These are phyloP conservation scores for Heliconius eleuchia DNA, from an alignment of 1,140 invertebrate species.

Conservation along the genomic window DNA sequence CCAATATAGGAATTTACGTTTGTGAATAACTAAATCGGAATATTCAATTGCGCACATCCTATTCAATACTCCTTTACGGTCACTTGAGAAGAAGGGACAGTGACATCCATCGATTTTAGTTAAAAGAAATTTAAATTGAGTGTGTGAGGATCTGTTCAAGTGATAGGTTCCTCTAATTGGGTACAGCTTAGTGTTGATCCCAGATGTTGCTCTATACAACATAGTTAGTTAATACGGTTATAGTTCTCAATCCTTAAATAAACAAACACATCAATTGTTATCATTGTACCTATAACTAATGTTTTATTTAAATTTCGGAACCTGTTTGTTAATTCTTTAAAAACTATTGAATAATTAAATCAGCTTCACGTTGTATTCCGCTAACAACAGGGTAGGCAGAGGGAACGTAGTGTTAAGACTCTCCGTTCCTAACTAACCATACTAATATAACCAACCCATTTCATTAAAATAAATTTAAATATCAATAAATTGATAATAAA, in stretches of 20 bases:
- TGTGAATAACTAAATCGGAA: neutral
- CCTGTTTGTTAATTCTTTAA: too few species aligned
- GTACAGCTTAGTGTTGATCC: neutral
- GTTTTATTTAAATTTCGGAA: too few species aligned
- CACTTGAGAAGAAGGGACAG: conserved; percentile 25
- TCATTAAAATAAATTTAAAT: too few species aligned
- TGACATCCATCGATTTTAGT: conserved; percentile 19
- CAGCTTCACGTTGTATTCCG: too few species aligned
- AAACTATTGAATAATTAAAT: too few species aligned
- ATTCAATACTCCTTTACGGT: conserved; percentile 27
- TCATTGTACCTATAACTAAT: too few species aligned
- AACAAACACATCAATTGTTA: neutral
- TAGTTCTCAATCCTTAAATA: neutral
- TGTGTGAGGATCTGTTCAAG: neutral
- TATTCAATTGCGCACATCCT: conserved; percentile 25
- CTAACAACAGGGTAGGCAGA: too few species aligned
- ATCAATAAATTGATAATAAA: too few species aligned
- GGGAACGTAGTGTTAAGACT: too few species aligned
- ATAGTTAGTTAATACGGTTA: neutral
- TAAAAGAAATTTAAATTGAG: conserved; percentile 15
- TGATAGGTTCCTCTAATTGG: neutral
- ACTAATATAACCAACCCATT: too few species aligned
- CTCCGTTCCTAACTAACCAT: too few species aligned
- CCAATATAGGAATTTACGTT: neutral
- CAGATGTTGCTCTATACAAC: neutral